These are phyloP conservation scores for Caerostris darwini DNA, from an alignment of 1,140 invertebrate species.

Conservation along the genomic window DNA sequence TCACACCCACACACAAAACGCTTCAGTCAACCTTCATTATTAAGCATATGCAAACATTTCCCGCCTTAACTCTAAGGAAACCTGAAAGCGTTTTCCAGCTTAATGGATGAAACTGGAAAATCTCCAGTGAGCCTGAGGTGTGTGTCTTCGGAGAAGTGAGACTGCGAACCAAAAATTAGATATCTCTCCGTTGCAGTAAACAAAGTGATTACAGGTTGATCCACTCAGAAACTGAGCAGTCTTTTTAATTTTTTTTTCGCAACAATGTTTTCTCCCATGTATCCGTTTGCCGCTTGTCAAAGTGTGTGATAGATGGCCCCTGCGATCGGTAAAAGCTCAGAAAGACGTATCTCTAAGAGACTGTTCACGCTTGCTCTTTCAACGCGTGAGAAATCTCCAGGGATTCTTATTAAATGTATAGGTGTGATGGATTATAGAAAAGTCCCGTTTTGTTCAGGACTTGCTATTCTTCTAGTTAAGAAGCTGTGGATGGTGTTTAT, in stretches of 20 bases:
- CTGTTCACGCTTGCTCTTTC: neutral
- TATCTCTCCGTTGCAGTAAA: neutral
- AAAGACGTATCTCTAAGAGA: neutral
- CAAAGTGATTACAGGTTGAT: conserved; percentile 51
- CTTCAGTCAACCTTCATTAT: too few species aligned
- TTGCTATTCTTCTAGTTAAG: too few species aligned
- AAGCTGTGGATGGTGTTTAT: too few species aligned
- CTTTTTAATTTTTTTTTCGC: neutral
- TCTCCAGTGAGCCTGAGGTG: neutral
- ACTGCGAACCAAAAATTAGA: neutral
- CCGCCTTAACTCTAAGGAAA: too few species aligned
- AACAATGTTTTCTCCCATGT: neutral
- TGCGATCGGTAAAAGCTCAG: conserved; percentile 4
- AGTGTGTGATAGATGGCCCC: conserved; percentile 25
- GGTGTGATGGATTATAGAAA: conserved; percentile 22
- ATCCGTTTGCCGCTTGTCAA: conserved; percentile 23
- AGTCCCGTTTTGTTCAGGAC: neutral
- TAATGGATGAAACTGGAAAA: neutral
- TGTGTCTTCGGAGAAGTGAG: neutral
- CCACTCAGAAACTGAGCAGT: neutral
- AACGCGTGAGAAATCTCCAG: neutral
- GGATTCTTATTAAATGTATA: neutral
- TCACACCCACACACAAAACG: too few species aligned
- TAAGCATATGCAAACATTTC: too few species aligned
- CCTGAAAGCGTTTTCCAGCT: too few species aligned